Evolutionary conservation across 1,140 invertebrate species (phyloP), one percentile per base, ranked within the genome.

Genomic region (Heterodera carotae): DNA sequence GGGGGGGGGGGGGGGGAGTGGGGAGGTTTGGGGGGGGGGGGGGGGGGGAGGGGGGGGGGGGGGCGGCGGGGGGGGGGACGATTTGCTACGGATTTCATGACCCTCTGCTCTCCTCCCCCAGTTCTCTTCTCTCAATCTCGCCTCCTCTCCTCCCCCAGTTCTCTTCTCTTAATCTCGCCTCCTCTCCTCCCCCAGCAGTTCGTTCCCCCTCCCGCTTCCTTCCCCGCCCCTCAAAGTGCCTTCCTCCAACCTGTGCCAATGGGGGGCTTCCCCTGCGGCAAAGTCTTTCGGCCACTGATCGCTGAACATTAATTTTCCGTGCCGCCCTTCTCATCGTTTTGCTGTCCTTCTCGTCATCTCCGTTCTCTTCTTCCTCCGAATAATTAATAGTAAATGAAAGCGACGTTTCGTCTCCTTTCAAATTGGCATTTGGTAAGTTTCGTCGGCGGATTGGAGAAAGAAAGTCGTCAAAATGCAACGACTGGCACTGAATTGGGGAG

Each of bases 211-310:
- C 7, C 7, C 1, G 4, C 10, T 56, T 31, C 18, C n/a, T 6
- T 34, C 64, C 27, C 8, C 22, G 0, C 25, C 5, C 27, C 31
- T 22, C 53, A n/a, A n/a, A n/a, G n/a, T 27, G 18, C 10, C 22
- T 10, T 59, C 64, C 15, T 3, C 22, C 7, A 4, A 48, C 36
- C 64, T 34, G 64, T n/a, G 77, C 68, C 59, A 53, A 62, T 1
- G 76, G 66, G 8, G 68, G 66, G 75, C 67, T 77, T n/a, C 60
- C 59, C 43, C 60, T 27, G 27, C 74, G 43, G 31, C 59, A 75
- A 43, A 73, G 71, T 36, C 71, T 39, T 31, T 36, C 62, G 8
- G 71, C 56, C 43, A 53, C 71, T 1, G 71, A 73, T 22, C 36
- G 36, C 22, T 62, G 25, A 0, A 73, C 22, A 15, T 12, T 27